Conservation (phyloP, 2,888 invertebrate species). For the Macrophya alboannulata region DNA sequence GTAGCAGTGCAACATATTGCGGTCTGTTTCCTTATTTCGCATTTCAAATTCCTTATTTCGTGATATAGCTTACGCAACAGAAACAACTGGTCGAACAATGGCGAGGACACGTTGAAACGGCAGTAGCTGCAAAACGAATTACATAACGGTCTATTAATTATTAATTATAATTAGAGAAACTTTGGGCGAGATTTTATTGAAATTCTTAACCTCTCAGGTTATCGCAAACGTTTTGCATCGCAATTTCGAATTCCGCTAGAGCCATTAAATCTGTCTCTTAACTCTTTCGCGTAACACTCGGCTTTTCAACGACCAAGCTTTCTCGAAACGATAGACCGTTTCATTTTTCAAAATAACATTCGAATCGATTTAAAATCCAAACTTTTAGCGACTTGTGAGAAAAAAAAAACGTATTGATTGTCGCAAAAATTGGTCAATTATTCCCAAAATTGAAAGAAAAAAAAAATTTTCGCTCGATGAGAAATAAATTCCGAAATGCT, state of each 20-base stretch:
- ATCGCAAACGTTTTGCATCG: neutral
- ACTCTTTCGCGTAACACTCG: neutral
- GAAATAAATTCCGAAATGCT: neutral
- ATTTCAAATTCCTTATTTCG: slow-evolving; percentile 23
- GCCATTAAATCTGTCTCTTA: neutral
- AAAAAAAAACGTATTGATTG: neutral
- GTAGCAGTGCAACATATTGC: neutral
- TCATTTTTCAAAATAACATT: slow-evolving; percentile 11
- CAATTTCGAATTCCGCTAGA: neutral
- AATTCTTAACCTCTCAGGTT: slow-evolving; percentile 29
- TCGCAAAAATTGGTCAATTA: neutral
- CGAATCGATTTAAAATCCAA: neutral
- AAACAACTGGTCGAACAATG: slow-evolving; percentile 10
- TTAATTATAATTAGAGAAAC: slow-evolving; percentile 44
- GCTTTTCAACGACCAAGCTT: neutral
- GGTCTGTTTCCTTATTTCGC: slow-evolving; percentile 12
- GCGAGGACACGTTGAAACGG: neutral
- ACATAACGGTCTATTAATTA: slow-evolving; percentile 24
- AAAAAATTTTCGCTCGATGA: neutral
- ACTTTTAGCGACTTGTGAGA: no score
- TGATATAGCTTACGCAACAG: neutral
- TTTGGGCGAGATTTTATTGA: slow-evolving; percentile 7
- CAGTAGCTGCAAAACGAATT: neutral
- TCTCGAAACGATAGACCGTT: neutral
- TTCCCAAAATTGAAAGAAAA: no score